A percentile compares a stretch with the other conserved stretches of the same genome.
Evolutionary conservation across 2,888 invertebrate species (phyloP).

Genomic region (Lasioglossum oenotherae): DNA sequence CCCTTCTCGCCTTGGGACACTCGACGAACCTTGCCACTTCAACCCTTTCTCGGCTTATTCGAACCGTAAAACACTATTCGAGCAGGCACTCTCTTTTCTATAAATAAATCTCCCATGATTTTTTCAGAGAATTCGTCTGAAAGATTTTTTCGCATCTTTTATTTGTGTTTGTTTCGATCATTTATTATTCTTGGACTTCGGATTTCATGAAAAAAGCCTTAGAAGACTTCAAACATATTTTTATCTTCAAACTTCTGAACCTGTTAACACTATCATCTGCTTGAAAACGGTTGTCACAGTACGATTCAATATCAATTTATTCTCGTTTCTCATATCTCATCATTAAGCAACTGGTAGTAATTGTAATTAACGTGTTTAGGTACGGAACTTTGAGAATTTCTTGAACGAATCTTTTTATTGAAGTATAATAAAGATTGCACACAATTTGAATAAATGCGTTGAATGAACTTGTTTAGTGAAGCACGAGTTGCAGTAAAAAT

Average conservation of each 20-base stretch:
- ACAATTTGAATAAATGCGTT: no score
- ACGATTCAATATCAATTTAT: no score
- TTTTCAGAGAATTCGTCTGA: not conserved
- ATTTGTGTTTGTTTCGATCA: not conserved
- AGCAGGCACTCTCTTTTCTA: not conserved
- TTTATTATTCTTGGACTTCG: not conserved
- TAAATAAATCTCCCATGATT: not conserved
- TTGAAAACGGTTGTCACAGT: not conserved
- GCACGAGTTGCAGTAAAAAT: not conserved
- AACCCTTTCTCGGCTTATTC: not conserved
- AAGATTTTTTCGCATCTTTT: not conserved
- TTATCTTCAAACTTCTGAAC: not conserved
- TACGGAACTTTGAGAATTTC: no score
- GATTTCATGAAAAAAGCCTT: not conserved
- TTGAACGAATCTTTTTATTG: no score
- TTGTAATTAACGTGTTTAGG: no score
- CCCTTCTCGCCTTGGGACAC: not conserved
- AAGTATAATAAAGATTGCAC: no score
- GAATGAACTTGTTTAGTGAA: no score
- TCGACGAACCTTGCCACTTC: not conserved
- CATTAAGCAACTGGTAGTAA: no score
- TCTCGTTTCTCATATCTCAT: no score
- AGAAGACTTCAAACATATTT: not conserved
- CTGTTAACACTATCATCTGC: not conserved
- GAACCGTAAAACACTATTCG: not conserved